Percentiles rank a stretch among this genome's conserved stretches.
Evolutionary conservation across 2,888 invertebrate genomes (phyloP).

Genomic region (Macrophya alboannulata): DNA sequence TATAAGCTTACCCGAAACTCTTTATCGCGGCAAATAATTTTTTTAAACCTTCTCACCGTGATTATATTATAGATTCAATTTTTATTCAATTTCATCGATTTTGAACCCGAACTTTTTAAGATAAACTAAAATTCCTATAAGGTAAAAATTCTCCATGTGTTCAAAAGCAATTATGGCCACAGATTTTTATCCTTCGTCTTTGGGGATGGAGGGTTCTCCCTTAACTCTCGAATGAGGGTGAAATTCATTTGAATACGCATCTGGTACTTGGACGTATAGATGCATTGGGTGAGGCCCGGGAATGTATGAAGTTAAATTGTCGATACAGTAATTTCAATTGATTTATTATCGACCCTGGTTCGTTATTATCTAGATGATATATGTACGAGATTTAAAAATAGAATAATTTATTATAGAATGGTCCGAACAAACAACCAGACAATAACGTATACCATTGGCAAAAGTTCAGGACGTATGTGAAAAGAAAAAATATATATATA

Average conservation of each 20-base stretch:
- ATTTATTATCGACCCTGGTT: neutral
- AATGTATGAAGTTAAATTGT: neutral
- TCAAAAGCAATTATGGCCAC: neutral
- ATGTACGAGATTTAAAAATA: neutral
- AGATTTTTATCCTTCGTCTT: neutral
- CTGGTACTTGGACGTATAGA: neutral
- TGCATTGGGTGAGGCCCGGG: neutral
- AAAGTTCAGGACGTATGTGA: neutral
- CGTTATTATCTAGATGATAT: neutral
- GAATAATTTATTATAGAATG: neutral
- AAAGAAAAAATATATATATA: neutral
- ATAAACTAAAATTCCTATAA: no score
- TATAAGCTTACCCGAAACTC: neutral
- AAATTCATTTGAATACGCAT: neutral
- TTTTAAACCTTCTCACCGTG: neutral
- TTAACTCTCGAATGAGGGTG: neutral
- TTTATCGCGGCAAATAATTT: neutral
- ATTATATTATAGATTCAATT: neutral
- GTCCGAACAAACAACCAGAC: neutral
- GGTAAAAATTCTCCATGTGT: no score
- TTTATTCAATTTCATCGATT: no score
- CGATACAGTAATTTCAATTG: neutral
- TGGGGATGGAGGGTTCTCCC: neutral
- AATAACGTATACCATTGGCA: neutral
- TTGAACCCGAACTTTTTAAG: no score